Base-by-base conservation (phyloP, 2,797 vertebrate genomes). In the Tamandua tetradactyla region DNA sequence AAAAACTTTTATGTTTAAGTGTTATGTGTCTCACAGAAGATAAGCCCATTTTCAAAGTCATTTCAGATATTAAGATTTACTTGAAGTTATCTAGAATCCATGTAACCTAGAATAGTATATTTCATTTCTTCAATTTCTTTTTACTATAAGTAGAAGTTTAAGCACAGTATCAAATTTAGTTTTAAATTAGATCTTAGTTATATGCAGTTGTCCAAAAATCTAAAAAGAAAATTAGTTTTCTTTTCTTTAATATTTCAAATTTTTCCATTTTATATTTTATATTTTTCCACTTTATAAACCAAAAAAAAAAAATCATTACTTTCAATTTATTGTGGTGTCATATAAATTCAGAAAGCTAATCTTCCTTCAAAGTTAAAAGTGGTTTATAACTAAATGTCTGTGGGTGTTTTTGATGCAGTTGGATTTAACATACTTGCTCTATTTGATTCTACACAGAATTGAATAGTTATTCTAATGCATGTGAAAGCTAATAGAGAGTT, bases 401-500 rank as follows among this genome's bases (percentile, higher is more conserved):
- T n/a, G n/a, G n/a, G 3, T 42, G 42, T 32, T 96, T 95, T 8
- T 72, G 27, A 69, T 93, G 2, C 10, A 15, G 87, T 91, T 79
- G 17, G 13, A 64, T 85, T 69, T 30, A 75, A 15, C 74, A 4
- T 2, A 30, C 4, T 80, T 62, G 32, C 47, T 61, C 25, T 42
- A 55, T 11, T 52, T 55, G 7, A 5, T 61, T 74, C 7, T 52
- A 37, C 57, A 62, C 81, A 93, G 87, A 96, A 85, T 30, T 47
- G 0, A 52, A 35, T 78, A 69, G 13, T 27, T 59, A 59, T 95
- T 95, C 82, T 92, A 95, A 96, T 72, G 78, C 30, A 85, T 35
- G 2, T 42, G 66, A 92, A 94, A 93, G 37, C 3, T 98, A 95
- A 97, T 68, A 69, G 76, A 89, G 35, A 97, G 97, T 96, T 98